phyloP scores from a whole-genome alignment of 2,113 vertebrate species.

The Synchiropus splendidus region DNA sequence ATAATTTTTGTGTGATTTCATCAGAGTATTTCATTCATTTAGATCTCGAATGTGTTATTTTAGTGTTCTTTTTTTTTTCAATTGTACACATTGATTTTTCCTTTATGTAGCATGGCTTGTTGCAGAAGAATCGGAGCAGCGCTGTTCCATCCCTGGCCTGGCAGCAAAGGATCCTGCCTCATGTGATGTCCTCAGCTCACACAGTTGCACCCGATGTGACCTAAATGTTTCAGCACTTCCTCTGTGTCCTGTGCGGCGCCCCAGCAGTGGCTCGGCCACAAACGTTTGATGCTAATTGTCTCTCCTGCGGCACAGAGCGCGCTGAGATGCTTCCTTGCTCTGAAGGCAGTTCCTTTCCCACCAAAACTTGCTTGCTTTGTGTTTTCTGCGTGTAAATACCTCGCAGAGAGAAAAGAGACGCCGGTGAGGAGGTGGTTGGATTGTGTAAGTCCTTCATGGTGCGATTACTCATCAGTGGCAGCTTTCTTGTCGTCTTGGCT shows the following conservation, averaged over 20 bases:
- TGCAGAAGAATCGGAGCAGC: too few species aligned
- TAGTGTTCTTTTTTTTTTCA: too few species aligned
- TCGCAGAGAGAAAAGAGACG: conserved; percentile 17
- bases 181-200: too few species aligned
- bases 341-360: conserved; percentile 44
- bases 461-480: conserved; percentile 47
- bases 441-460: conserved; percentile 31
- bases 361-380: conserved; percentile 49
- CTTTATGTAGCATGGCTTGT: too few species aligned
- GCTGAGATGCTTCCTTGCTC: conserved; percentile 51
- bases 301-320: conserved; percentile 20
- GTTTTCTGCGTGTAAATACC: conserved; percentile 32
- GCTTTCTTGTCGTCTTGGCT: conserved; percentile 39
- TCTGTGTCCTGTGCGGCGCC: conserved; percentile 18
- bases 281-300: conserved; percentile 37
- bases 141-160: too few species aligned
- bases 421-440: conserved; percentile 7
- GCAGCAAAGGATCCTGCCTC: too few species aligned
- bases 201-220: conserved; percentile 10
- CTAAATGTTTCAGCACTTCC: conserved; percentile 30
- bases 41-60: too few species aligned
- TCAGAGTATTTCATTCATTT: too few species aligned
- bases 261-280: conserved; percentile 12
- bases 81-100: too few species aligned
- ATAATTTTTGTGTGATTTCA: too few species aligned